phyloP scores from a whole-genome alignment of 2,797 vertebrate species.

The Bovichtus variegatus region DNA sequence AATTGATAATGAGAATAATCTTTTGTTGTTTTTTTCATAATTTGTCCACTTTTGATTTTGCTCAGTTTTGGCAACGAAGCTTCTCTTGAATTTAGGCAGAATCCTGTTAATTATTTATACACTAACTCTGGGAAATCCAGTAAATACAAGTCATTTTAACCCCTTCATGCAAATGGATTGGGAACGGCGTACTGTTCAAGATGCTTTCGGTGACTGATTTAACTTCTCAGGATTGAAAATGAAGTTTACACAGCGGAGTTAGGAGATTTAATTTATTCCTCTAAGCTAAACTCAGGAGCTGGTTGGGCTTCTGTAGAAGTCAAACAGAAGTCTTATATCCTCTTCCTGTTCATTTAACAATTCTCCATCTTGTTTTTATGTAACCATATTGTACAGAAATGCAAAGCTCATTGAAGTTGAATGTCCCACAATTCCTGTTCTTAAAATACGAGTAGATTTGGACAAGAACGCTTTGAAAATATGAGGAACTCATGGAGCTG shows the following conservation, averaged over 20 bases:
- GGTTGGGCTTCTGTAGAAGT: not conserved
- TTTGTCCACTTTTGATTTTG: slow-evolving; percentile 22
- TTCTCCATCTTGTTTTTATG: slow-evolving; percentile 29
- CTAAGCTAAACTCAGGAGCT: slow-evolving; percentile 19
- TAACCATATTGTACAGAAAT: slow-evolving; percentile 41
- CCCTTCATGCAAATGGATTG: slow-evolving; percentile 4
- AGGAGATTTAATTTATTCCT: slow-evolving; percentile 11
- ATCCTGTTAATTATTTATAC: slow-evolving; percentile 5
- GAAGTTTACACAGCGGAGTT: not conserved
- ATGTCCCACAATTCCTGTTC: slow-evolving; percentile 39
- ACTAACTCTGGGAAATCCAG: slow-evolving; percentile 20
- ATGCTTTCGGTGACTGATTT: slow-evolving; percentile 19
- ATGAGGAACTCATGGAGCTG: slow-evolving; percentile 35
- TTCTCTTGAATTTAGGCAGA: not conserved
- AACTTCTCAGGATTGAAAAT: slow-evolving; percentile 16
- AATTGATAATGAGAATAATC: not conserved
- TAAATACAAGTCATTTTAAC: slow-evolving; percentile 1
- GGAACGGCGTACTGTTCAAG: slow-evolving; percentile 1
- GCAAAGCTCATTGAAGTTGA: slow-evolving; percentile 39
- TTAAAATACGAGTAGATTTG: slow-evolving; percentile 37
- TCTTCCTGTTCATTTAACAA: slow-evolving; percentile 26
- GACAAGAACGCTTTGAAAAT: slow-evolving; percentile 44
- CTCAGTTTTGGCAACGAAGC: slow-evolving; percentile 11
- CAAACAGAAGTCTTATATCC: not conserved
- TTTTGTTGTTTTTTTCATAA: not conserved